Evolutionary conservation across 2,888 invertebrate species (phyloP), one percentile per base, ranked within the genome.

Genomic region (Sclerodermus sp.): DNA sequence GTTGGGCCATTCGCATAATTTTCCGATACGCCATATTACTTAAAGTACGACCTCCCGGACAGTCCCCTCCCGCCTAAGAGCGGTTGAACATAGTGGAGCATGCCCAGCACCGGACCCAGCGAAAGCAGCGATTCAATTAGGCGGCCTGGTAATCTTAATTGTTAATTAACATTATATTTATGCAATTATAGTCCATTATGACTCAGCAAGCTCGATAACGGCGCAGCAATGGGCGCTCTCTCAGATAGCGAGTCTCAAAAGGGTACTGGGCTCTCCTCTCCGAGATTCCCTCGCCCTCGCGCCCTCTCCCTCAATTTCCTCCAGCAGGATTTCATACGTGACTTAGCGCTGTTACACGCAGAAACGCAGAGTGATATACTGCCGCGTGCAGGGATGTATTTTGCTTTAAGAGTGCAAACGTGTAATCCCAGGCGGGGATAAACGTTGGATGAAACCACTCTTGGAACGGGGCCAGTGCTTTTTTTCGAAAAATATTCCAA

Each of bases 111-210:
- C 23, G 8, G 23, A 3, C 23, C 23, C 8, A n/a, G n/a, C 23
- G 8, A 57, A 59, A 65, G 63, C 68, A 67, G 61, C 62, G 66
- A 73, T 74, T 76, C 74, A 74, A 75, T 76, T 74, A 76, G 69
- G 66, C 66, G 66, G 64, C 57, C 56, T 62, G 57, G 65, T 63
- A 70, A 74, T 74, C 74, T 71, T 70, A 70, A 71, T 71, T 68
- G 72, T 73, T 74, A 74, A 76, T 76, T 74, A 73, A 74, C 69
- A 70, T 71, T 73, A 70, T 71, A 71, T 74, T 72, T 73, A 71
- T 72, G 68, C 71, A 74, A 72, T 74, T 74, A 73, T 68, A 64
- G 64, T 51, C 67, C 68, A 69, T 73, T 73, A 71, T 68, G 73
- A 73, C 68, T 65, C 60, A 55, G 55, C 49, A 13, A 4, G 49